Evolutionary conservation across 1,140 invertebrate genomes (phyloP).

Genomic region (Brachionus asplanchnoidis): DNA sequence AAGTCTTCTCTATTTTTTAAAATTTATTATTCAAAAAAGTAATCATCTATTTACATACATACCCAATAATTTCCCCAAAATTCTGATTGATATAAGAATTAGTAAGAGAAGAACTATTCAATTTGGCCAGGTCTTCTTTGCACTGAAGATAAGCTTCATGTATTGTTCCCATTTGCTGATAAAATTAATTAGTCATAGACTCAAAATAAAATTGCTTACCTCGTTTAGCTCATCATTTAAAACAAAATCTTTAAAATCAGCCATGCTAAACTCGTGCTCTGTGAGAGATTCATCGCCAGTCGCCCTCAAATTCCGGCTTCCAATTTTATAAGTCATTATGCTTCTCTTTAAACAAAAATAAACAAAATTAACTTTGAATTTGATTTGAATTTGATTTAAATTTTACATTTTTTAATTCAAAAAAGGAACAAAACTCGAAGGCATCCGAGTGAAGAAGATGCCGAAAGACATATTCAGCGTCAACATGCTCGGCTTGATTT

Average conservation of each 20-base stretch:
- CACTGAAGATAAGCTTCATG: constrained; percentile 38
- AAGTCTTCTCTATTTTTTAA: not conserved
- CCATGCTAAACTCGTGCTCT: not conserved
- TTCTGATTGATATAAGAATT: constrained; percentile 11
- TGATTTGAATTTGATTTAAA: no score
- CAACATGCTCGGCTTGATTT: constrained; percentile 34
- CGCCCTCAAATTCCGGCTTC: not conserved
- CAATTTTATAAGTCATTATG: not conserved
- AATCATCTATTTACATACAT: not conserved
- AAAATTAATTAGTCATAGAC: not conserved
- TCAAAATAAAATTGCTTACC: not conserved
- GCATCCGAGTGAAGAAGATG: constrained; percentile 25
- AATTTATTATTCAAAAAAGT: not conserved
- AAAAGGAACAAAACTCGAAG: constrained; percentile 11
- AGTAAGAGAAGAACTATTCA: not conserved
- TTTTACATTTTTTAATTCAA: constrained; percentile 40
- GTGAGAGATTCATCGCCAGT: not conserved
- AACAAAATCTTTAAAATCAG: constrained; percentile 27
- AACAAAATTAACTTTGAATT: not conserved
- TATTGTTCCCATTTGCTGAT: constrained; percentile 37
- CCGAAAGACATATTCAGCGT: constrained; percentile 24
- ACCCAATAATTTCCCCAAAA: constrained; percentile 24
- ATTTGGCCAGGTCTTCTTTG: constrained; percentile 24
- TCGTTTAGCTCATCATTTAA: constrained; percentile 36
- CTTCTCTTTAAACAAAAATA: not conserved